phyloP scores from a whole-genome alignment of 2,888 invertebrate genomes.

The Scotopteryx bipunctaria region DNA sequence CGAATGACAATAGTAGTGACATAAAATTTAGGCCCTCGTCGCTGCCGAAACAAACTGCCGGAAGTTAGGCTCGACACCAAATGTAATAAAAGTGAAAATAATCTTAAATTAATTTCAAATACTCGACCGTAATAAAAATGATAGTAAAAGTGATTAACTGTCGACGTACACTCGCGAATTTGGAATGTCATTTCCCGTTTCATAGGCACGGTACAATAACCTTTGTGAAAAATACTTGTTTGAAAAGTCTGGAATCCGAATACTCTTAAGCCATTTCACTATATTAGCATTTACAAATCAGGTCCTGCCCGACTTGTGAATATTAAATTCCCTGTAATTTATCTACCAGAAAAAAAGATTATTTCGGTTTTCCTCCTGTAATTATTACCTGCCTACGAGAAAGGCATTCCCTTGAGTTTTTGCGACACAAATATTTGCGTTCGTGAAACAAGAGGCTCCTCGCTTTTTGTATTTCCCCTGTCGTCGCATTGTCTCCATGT shows the following conservation, averaged over 20 bases:
- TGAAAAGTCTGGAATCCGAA: background rate
- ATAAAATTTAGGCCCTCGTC: slow-evolving; percentile 20
- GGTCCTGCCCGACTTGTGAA: slow-evolving; percentile 15
- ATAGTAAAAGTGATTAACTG: slow-evolving; percentile 37
- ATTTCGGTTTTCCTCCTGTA: slow-evolving; percentile 20
- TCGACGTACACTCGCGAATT: slow-evolving; percentile 30
- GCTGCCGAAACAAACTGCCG: slow-evolving; percentile 25
- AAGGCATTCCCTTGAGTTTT: slow-evolving; percentile 33
- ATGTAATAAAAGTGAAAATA: slow-evolving; percentile 34
- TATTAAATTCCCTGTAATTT: slow-evolving; percentile 23
- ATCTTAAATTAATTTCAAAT: slow-evolving; percentile 32
- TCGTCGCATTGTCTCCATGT: slow-evolving; percentile 37
- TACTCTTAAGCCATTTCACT: slow-evolving; percentile 12
- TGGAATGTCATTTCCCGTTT: slow-evolving; percentile 14
- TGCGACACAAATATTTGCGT: slow-evolving; percentile 35
- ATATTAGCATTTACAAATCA: slow-evolving; percentile 13
- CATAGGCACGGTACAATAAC: slow-evolving; percentile 10
- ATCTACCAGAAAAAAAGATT: slow-evolving; percentile 19
- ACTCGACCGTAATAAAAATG: slow-evolving; percentile 30
- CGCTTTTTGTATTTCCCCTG: slow-evolving; percentile 38
- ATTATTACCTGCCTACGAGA: slow-evolving; percentile 31
- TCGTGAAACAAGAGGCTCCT: slow-evolving; percentile 34
- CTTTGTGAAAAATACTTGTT: slow-evolving; percentile 9
- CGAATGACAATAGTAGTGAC: slow-evolving; percentile 22
- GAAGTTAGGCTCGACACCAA: slow-evolving; percentile 29